Base-by-base conservation (phyloP, 2,888 invertebrate genomes). In the Pammene aurita region DNA sequence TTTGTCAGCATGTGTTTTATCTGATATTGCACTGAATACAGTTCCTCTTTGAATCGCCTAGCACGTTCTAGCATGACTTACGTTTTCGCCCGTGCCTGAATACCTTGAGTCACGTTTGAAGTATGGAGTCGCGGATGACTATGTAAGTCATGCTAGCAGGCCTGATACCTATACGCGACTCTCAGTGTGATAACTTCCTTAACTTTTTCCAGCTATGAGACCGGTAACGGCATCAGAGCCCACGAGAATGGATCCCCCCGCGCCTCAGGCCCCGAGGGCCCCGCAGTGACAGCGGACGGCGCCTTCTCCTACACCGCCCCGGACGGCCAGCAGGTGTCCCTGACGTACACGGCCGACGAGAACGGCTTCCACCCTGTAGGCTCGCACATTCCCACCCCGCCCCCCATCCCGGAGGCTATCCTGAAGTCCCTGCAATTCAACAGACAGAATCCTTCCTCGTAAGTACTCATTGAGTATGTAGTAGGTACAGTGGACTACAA, bases 331-430 rank as follows among this genome's bases (percentile, higher is more conserved):
- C 87, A 93, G 73, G 91, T 94, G 76, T 93, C 93, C 42, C 84
- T 95, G 67, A 89, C 93, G n/a, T 95, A 95, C 87, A 90, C 93
- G 57, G 95, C 95, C 52, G 95, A 95, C 77, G 95, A 95, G 82
- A 94, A 95, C 78, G 95, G 95, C 68, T 95, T 94, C 89, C 94
- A 94, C 78, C 94, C 94, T 58, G 87, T 82, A 71, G 93, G 94
- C 67, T 91, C 92, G 0, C 94, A 94, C 78, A 83, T 94, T 34
- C 94, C 94, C 58, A 94, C 93, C 0, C 92, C 94, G 2, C 94
- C 94, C 4, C 93, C 93, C 14, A 93, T 94, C 75, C 94, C 94
- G 2, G 93, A 91, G 50, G 93, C 90, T 63, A 94, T 94, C 77
- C 80, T 93, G 14, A 85, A 87, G 78, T 93, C 90, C 35, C 77